These are phyloP conservation scores for Rhinoptilus africanus DNA, from an alignment of 2,113 vertebrate genomes.

Conservation along the genomic window DNA sequence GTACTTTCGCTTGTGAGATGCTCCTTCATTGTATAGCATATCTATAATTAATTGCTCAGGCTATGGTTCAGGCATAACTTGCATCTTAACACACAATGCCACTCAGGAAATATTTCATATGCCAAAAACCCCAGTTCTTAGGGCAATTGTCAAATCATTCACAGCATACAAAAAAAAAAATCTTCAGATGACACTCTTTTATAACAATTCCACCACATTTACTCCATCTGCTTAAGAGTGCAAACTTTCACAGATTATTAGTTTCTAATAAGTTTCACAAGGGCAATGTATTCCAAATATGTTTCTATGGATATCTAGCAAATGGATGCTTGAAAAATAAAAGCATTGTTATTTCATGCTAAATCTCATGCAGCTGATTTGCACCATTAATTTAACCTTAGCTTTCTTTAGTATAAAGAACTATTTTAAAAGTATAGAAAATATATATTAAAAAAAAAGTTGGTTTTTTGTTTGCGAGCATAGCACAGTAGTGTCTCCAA, in stretches of 20 bases:
- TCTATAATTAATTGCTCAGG: neutral
- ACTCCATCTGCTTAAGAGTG: neutral
- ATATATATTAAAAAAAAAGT: neutral
- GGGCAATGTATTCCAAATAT: neutral
- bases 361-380: neutral
- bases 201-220: neutral
- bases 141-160: neutral
- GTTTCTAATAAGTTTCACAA: slow-evolving; percentile 1
- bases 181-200: neutral
- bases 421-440: neutral
- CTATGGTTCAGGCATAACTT: neutral
- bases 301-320: neutral
- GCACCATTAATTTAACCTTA: neutral
- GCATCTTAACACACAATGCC: neutral
- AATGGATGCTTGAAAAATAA: neutral
- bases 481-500: neutral
- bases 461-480: neutral
- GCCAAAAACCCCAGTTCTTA: neutral
- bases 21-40: neutral
- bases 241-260: neutral
- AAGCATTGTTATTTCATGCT: neutral
- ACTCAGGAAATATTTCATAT: neutral
- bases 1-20: neutral
- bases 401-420: neutral
- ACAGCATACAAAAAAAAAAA: neutral